phyloP scores from a whole-genome alignment of 2,888 invertebrate genomes.

The Cheilosia vulpina region DNA sequence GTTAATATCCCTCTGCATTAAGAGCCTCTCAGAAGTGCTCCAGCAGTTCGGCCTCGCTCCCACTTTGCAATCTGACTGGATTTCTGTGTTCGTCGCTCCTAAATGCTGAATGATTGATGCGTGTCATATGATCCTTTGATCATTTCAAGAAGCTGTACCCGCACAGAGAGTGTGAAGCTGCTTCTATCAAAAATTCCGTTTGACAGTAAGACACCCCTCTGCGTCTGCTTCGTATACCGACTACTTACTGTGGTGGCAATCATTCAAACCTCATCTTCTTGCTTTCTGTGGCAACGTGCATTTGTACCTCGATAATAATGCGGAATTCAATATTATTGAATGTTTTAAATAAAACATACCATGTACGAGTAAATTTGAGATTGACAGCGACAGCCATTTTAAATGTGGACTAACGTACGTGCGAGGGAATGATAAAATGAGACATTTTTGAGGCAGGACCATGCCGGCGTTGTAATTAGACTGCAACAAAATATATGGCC shows the following conservation, averaged over 20 bases:
- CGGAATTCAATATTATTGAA: conserved; percentile 42
- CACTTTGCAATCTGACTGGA: too few species aligned
- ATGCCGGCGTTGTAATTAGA: conserved; percentile 48
- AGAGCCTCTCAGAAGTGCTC: too few species aligned
- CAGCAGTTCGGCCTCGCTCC: too few species aligned
- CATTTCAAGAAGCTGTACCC: not conserved
- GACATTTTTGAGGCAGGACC: conserved; percentile 27
- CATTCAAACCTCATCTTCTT: conserved; percentile 37
- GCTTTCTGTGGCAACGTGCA: conserved; percentile 33
- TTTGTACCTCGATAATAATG: conserved; percentile 34
- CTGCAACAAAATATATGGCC: conserved; percentile 39
- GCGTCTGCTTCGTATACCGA: not conserved
- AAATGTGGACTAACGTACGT: conserved; percentile 33
- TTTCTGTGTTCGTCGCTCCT: not conserved
- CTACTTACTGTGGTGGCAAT: not conserved
- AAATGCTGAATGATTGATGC: conserved; percentile 50
- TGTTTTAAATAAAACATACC: conserved; percentile 46
- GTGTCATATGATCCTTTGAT: conserved; percentile 37
- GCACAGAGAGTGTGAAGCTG: not conserved
- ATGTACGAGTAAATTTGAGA: conserved; percentile 9
- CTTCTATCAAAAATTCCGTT: conserved; percentile 51
- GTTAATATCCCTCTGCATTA: too few species aligned
- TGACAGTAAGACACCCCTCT: conserved; percentile 14
- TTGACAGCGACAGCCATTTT: conserved; percentile 11
- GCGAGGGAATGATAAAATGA: conserved; percentile 25